phyloP scores from a whole-genome alignment of 1,140 invertebrate genomes.

The Drosophila mayri region DNA sequence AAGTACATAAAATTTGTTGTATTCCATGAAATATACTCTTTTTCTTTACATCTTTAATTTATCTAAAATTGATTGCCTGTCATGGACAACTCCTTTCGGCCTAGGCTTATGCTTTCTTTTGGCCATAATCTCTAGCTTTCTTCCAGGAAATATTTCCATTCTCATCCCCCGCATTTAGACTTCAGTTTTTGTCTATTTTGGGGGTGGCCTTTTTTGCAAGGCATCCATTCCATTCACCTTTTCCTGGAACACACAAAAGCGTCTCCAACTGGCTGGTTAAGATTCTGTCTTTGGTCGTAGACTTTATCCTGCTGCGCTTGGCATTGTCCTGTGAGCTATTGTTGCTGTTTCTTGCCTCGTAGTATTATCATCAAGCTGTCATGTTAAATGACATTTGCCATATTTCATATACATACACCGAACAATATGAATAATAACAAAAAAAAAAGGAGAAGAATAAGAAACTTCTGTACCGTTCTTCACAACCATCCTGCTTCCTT shows the following conservation, averaged over 20 bases:
- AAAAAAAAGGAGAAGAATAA: constrained; percentile 19
- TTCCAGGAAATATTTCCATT: background rate
- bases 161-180: background rate
- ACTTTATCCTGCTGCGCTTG: constrained; percentile 39
- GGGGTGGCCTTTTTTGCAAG: constrained; percentile 1
- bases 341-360: constrained; percentile 51
- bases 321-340: constrained; percentile 53
- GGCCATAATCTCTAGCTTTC: constrained; percentile 5
- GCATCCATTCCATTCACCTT: constrained; percentile 26
- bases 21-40: constrained; percentile 9
- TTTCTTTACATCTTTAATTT: constrained; percentile 7
- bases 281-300: constrained; percentile 28
- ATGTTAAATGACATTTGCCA: constrained; percentile 84
- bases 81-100: constrained; percentile 15
- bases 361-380: constrained; percentile 84
- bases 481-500: constrained; percentile 60
- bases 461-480: constrained; percentile 26
- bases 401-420: constrained; percentile 75
- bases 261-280: constrained; percentile 42
- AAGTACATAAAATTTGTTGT: background rate
- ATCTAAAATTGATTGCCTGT: constrained; percentile 40
- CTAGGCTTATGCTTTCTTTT: constrained; percentile 6
- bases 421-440: constrained; percentile 48
- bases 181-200: constrained; percentile 1
- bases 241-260: constrained; percentile 10